These are phyloP conservation scores for Poeciliopsis paucimaculata DNA, from an alignment of 2,797 vertebrate genomes.

Conservation along the genomic window DNA sequence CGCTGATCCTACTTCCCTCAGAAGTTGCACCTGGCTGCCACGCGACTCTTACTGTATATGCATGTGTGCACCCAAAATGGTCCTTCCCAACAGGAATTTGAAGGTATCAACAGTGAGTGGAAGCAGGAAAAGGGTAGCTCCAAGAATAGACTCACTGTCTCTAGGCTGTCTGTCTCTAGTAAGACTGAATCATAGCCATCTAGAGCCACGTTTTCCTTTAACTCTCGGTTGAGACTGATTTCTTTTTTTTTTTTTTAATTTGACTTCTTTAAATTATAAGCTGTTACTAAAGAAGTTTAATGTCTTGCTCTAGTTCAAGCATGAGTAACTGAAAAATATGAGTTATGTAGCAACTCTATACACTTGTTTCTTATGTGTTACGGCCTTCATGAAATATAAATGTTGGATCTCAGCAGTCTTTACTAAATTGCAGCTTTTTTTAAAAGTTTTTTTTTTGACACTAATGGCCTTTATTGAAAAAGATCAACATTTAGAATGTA, in stretches of 20 bases:
- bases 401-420: neutral
- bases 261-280: neutral
- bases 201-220: neutral
- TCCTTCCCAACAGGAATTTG: conserved; percentile 13
- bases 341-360: neutral
- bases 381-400: neutral
- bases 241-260: neutral
- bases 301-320: neutral
- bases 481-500: neutral
- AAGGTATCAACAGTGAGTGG: conserved; percentile 17
- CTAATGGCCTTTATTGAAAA: neutral
- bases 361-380: neutral
- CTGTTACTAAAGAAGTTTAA: neutral
- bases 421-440: neutral
- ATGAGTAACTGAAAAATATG: neutral
- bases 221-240: neutral
- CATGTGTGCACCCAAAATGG: conserved; percentile 6
- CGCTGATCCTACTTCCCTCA: conserved; percentile 44
- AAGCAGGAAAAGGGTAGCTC: conserved; percentile 34
- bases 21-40: conserved; percentile 18
- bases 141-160: neutral
- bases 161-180: neutral
- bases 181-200: neutral
- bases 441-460: neutral
- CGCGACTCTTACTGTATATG: conserved; percentile 14